phyloP scores from a whole-genome alignment of 2,888 invertebrate species.

The Euclidia mi region DNA sequence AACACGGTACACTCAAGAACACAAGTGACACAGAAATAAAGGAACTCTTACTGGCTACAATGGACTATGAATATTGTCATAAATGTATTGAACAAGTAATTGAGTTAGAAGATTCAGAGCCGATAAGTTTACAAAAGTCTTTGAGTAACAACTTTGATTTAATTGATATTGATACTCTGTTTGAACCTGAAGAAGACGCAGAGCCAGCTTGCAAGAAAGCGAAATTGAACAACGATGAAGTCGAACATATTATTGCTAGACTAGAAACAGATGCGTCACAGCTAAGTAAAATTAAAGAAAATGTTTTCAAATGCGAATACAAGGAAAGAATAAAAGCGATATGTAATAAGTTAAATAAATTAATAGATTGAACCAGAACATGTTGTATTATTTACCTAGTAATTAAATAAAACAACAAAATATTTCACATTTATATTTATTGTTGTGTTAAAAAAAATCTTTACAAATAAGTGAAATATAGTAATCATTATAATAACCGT shows the following conservation, averaged over 20 bases:
- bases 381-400: slow-evolving; percentile 26
- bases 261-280: slow-evolving; percentile 69
- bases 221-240: slow-evolving; percentile 11
- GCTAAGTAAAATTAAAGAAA: slow-evolving; percentile 67
- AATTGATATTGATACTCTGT: slow-evolving; percentile 72
- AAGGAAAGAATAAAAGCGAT: slow-evolving; percentile 67
- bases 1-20: slow-evolving; percentile 30
- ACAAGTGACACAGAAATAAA: slow-evolving; percentile 32
- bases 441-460: slow-evolving; percentile 89
- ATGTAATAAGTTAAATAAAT: slow-evolving; percentile 71
- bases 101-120: slow-evolving; percentile 12
- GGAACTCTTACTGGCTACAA: slow-evolving; percentile 43
- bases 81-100: slow-evolving; percentile 62
- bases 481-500: slow-evolving; percentile 85
- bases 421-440: slow-evolving; percentile 89
- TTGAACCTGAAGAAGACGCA: slow-evolving; percentile 44
- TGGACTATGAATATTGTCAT: slow-evolving; percentile 58
- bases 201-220: slow-evolving; percentile 75
- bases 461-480: slow-evolving; percentile 89
- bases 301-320: slow-evolving; percentile 62
- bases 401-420: slow-evolving; percentile 73
- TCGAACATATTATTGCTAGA: slow-evolving; percentile 64
- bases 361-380: slow-evolving; percentile 59
- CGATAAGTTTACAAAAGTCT: slow-evolving; percentile 38
- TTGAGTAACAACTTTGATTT: slow-evolving; percentile 74